Evolutionary conservation across 1,140 invertebrate species (phyloP), one percentile per base, ranked within the genome.

Genomic region (Mya arenaria): DNA sequence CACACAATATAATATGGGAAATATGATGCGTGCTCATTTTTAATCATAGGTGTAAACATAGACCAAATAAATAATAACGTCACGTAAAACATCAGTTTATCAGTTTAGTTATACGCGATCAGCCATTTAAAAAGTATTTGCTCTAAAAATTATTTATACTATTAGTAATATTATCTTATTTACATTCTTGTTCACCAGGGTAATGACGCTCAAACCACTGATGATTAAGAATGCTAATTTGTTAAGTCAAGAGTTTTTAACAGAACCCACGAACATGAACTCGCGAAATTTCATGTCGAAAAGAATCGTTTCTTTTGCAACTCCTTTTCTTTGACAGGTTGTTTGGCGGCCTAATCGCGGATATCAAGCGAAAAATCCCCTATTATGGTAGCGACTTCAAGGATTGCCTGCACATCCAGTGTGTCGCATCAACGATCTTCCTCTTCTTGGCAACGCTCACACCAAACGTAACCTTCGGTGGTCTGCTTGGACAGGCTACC

Each of bases 391-490:
- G 93, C 74, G 95, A 96, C 89, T 95, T 95, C 86, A 95, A 92
- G 78, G 99, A 99, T 90, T 97, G 97, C 0, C 90, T 99, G 1
- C 96, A 98, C 17, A 93, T 98, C 68, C 99, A 99, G 92, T 99
- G 97, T 90, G 93, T 99, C 8, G 98, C 99, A 17, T 98, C 98
- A 0, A 97, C 98, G 94, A 97, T 99, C 86, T 99, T 99, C 94
- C 94, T 99, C 23, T 99, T 99, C 92, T 99, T 99, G 91, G 99
- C 98, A 52, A 99, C 98, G 91, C 94, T 99, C 4, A 99, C 99
- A 0, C 99, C 99, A 0, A 99, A 99, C 79, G 98, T 99, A 62
- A 99, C 98, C 0, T 99, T 99, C 90, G 98, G 98, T 63, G 99
- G 99, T 15, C 94, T 99, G 6, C 93, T 99, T 25, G 96, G 98